phyloP scores from a whole-genome alignment of 2,113 vertebrate genomes.

The Paramisgurnus dabryanus region DNA sequence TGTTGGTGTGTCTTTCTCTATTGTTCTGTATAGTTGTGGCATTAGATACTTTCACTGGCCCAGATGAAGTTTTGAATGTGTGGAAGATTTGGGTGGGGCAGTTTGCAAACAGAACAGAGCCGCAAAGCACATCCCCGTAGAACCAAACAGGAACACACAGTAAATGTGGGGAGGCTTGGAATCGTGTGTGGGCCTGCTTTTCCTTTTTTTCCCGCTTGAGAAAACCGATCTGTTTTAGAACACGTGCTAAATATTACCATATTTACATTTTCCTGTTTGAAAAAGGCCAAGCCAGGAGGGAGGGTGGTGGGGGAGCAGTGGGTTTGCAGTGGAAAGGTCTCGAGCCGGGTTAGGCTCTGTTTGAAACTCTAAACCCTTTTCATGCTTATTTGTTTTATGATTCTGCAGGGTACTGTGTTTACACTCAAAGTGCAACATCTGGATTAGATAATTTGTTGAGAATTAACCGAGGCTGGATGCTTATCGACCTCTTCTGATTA shows the following conservation, averaged over 20 bases:
- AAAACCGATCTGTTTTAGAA: conserved; percentile 85
- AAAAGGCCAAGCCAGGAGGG: conserved; percentile 66
- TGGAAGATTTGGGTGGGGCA: conserved; percentile 63
- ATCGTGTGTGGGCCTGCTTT: conserved; percentile 79
- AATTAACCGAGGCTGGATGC: conserved; percentile 84
- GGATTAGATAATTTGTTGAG: conserved; percentile 99
- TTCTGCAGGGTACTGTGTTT: conserved; percentile 88
- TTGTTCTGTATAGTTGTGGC: conserved; percentile 73
- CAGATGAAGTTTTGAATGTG: conserved; percentile 64
- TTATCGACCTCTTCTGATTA: conserved; percentile 85
- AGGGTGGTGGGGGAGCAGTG: conserved; percentile 51
- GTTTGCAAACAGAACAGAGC: conserved; percentile 71
- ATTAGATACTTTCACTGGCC: conserved; percentile 69
- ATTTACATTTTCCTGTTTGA: conserved; percentile 88
- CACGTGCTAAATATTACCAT: conserved; percentile 85
- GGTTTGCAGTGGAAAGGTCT: conserved; percentile 71
- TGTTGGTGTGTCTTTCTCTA: conserved; percentile 62
- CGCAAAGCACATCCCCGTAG: conserved; percentile 64
- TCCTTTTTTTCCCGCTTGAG: conserved; percentile 67
- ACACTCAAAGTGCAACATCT: conserved; percentile 90
- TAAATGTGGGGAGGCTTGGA: conserved; percentile 68
- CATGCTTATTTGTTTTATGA: conserved; percentile 97
- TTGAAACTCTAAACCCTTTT: conserved; percentile 89
- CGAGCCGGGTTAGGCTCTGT: conserved; percentile 75
- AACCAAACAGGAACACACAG: conserved; percentile 65